Evolutionary conservation across 1,140 invertebrate species (phyloP), one percentile per base, ranked within the genome.

Genomic region (Neodiprion lecontei): DNA sequence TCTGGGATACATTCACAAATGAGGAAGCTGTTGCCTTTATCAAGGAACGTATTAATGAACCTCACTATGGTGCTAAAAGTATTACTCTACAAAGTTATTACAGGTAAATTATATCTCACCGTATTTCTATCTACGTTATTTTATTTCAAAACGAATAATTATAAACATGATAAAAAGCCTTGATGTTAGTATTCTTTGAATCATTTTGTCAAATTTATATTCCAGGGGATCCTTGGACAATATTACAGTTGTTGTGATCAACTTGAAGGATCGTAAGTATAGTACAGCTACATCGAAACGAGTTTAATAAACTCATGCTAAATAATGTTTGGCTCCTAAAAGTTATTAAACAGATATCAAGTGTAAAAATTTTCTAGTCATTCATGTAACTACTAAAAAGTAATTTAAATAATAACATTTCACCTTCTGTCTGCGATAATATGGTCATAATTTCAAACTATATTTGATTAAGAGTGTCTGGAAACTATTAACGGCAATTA

Each of bases 1-100:
- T 99, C 9, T 99, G 97, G 97, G 98, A 99, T 87, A 97, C 95
- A 48, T 97, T 98, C 83, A 91, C 91, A 17, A 99, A 98, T 87
- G 96, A 98, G 86, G 97, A 98, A 87, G 97, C 97, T 68, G 93
- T 98, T 12, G 92, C 93, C 78, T 98, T 95, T 86, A 93, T 97
- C 48, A 94, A 94, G 84, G 92, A 95, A 79, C 91, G 93, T 77
- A 90, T 98, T 21, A 91, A 95, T 79, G 96, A 97, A 88, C 91
- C 95, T 23, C 92, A 95, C 85, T 96, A 91, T 89, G 96, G 96
- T 72, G 97, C 97, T 53, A 96, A 96, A 88, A 96, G 94, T 83
- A 90, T 99, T 75, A 94, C 95, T 11, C 88, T 96, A 76, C 95
- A 98, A 87, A 96, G 97, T n/a, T 97, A 95, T 85, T 94, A 95